phyloP scores from a whole-genome alignment of 1,140 invertebrate genomes.

The Orussus abietinus region DNA sequence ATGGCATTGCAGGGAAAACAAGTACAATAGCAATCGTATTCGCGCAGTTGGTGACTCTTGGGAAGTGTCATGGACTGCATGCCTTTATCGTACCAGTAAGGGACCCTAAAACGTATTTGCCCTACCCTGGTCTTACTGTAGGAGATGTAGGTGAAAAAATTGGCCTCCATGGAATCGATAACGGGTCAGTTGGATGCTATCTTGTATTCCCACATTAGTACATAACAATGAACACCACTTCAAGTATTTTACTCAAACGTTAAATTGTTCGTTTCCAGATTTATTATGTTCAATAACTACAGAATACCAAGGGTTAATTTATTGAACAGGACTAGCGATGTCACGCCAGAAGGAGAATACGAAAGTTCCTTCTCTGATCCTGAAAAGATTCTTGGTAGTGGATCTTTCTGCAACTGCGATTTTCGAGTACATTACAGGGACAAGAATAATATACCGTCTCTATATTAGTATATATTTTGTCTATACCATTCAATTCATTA shows the following conservation, averaged over 20 bases:
- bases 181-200: conserved; percentile 61
- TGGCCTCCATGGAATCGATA: conserved; percentile 79
- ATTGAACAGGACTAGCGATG: conserved; percentile 63
- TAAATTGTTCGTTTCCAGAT: conserved; percentile 43
- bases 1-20: conserved; percentile 69
- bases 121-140: conserved; percentile 70
- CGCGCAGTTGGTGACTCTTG: conserved; percentile 79
- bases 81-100: conserved; percentile 77
- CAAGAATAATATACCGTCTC: too few relatives aligned
- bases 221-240: not conserved
- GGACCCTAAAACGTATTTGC: conserved; percentile 65
- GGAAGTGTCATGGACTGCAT: conserved; percentile 73
- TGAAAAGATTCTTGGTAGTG: conserved; percentile 65
- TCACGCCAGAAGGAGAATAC: conserved; percentile 61
- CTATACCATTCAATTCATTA: too few relatives aligned
- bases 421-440: too few relatives aligned
- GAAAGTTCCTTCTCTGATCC: conserved; percentile 76
- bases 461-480: too few relatives aligned
- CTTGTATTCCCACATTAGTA: too few relatives aligned
- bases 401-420: too few relatives aligned
- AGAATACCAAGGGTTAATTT: conserved; percentile 60
- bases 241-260: not conserved
- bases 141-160: conserved; percentile 82
- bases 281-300: conserved; percentile 61
- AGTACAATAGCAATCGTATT: conserved; percentile 86